Evolutionary conservation across 2,113 vertebrate genomes (phyloP).

Genomic region (Xenotilapia caudafasciata): DNA sequence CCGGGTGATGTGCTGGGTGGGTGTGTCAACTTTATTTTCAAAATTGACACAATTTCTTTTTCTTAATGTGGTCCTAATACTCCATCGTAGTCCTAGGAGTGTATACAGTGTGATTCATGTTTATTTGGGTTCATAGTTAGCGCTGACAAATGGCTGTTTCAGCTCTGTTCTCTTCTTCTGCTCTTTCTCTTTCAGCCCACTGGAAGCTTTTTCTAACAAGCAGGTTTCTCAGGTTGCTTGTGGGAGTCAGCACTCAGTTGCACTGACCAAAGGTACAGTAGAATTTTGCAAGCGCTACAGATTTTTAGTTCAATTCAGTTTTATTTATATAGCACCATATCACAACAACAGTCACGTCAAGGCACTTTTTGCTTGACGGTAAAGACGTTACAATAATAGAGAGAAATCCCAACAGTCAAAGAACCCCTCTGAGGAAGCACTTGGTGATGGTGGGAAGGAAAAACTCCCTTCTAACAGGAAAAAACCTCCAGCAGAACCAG

Average conservation of each 20-base stretch:
- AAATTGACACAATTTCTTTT: neutral
- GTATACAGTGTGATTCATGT: neutral
- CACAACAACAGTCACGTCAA: neutral
- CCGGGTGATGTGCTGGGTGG: neutral
- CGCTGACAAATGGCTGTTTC: neutral
- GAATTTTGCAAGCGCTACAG: neutral
- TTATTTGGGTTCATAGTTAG: neutral
- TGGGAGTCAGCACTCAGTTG: slow-evolving; percentile 70
- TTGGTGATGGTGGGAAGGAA: neutral
- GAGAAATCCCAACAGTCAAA: neutral
- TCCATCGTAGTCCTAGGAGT: neutral
- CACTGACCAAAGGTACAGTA: slow-evolving; percentile 65
- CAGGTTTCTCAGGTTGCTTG: slow-evolving; percentile 67
- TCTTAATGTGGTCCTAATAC: neutral
- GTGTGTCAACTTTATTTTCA: neutral
- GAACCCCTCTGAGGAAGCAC: neutral
- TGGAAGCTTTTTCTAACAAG: slow-evolving; percentile 23
- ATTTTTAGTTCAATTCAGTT: neutral
- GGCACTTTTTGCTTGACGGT: fast-evolving
- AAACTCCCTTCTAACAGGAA: neutral
- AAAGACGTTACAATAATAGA: neutral
- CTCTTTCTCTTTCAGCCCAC: slow-evolving; percentile 30
- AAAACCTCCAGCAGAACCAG: neutral
- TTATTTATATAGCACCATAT: neutral
- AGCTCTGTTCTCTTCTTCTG: neutral